phyloP scores from a whole-genome alignment of 2,797 vertebrate species.

The Falco peregrinus region DNA sequence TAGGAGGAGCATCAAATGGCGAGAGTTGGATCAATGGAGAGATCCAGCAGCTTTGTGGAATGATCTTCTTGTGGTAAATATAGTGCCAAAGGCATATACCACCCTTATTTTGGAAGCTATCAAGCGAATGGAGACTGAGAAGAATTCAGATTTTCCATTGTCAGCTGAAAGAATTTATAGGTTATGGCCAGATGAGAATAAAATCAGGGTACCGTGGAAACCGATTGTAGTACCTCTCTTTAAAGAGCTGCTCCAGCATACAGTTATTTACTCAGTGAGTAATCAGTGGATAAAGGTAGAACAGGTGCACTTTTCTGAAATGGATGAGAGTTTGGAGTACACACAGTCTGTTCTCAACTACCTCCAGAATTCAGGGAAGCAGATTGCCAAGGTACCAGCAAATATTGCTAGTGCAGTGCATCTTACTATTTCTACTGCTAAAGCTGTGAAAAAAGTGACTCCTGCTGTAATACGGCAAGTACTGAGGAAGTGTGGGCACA shows the following conservation, averaged over 20 bases:
- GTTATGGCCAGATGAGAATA: slow-evolving; percentile 89
- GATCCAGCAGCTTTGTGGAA: slow-evolving; percentile 98
- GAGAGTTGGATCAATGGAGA: slow-evolving; percentile 96
- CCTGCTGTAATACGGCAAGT: slow-evolving; percentile 88
- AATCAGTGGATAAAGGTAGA: slow-evolving; percentile 87
- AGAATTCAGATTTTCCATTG: slow-evolving; percentile 86
- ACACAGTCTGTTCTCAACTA: slow-evolving; percentile 89
- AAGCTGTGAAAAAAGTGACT: slow-evolving; percentile 86
- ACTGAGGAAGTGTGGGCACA: slow-evolving; percentile 86
- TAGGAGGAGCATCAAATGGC: slow-evolving; percentile 97
- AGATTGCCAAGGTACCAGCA: slow-evolving; percentile 87
- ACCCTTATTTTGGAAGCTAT: slow-evolving; percentile 89
- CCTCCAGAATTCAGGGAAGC: slow-evolving; percentile 93
- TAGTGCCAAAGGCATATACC: slow-evolving; percentile 92
- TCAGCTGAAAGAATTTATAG: slow-evolving; percentile 83
- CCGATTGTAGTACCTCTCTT: slow-evolving; percentile 90
- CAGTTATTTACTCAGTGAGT: slow-evolving; percentile 87
- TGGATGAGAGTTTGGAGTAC: slow-evolving; percentile 82
- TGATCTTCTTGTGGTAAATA: slow-evolving; percentile 88
- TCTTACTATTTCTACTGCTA: slow-evolving; percentile 61
- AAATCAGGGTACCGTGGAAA: slow-evolving; percentile 88
- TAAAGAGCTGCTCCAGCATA: slow-evolving; percentile 85
- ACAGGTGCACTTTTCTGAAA: slow-evolving; percentile 89
- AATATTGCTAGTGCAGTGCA: slow-evolving; percentile 83
- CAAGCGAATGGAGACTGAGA: slow-evolving; percentile 84